Evolutionary conservation across 2,888 invertebrate species (phyloP).

Genomic region (Charanyca ferruginea): DNA sequence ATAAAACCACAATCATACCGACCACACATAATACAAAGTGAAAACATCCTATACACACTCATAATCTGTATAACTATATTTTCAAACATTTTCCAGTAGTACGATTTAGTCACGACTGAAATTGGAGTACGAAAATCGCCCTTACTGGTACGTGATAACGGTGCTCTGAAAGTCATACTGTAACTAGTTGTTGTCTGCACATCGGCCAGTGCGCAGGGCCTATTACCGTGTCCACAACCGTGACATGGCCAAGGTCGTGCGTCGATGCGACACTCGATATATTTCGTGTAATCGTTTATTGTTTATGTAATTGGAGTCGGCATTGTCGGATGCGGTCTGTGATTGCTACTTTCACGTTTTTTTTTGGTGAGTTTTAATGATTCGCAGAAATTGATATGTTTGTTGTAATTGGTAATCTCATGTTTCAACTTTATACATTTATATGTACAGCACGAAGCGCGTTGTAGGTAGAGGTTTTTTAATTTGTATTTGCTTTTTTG

Average conservation of each 20-base stretch:
- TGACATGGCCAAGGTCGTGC: constrained; percentile 74
- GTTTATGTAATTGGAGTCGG: constrained; percentile 54
- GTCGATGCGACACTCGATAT: constrained; percentile 63
- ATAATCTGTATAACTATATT: constrained; percentile 13
- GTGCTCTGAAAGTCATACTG: not conserved
- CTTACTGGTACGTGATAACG: not conserved
- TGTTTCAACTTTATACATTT: no score
- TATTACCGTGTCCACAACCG: constrained; percentile 72
- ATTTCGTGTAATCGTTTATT: constrained; percentile 59
- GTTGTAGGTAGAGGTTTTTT: no score
- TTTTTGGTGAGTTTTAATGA: not conserved
- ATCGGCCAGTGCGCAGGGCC: constrained; percentile 50
- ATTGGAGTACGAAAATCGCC: not conserved
- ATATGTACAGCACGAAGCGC: no score
- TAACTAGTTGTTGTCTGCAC: constrained; percentile 21
- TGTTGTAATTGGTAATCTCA: no score
- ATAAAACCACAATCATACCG: constrained; percentile 19
- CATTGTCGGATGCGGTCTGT: constrained; percentile 32
- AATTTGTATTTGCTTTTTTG: no score
- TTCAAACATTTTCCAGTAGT: constrained; percentile 41
- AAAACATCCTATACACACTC: constrained; percentile 29
- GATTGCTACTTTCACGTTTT: constrained; percentile 59
- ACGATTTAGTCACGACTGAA: not conserved
- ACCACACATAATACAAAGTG: constrained; percentile 25
- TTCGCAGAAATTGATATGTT: no score